Evolutionary conservation across 2,888 invertebrate genomes (phyloP).

Genomic region (Sarcophaga rosellei): DNA sequence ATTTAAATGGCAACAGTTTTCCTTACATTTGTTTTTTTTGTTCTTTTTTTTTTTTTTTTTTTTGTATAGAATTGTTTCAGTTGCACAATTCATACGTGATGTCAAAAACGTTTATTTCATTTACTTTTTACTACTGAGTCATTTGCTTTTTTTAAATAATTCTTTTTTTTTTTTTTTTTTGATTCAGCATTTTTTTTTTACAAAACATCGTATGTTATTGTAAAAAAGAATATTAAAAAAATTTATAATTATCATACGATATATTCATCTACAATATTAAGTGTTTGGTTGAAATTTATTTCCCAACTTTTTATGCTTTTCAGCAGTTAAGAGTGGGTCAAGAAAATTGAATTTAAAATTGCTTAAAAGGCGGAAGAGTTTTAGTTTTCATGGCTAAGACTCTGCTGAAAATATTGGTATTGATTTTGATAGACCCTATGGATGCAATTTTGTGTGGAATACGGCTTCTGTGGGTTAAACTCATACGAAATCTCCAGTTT

Average conservation of each 20-base stretch:
- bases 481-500: too few relatives aligned
- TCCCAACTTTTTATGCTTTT: slow-evolving; percentile 28
- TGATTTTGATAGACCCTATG: too few relatives aligned
- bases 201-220: not conserved
- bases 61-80: not conserved
- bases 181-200: slow-evolving; percentile 7
- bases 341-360: slow-evolving; percentile 19
- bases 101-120: slow-evolving; percentile 1
- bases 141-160: slow-evolving; percentile 26
- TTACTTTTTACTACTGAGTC: slow-evolving; percentile 55
- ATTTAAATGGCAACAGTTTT: not conserved
- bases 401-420: too few relatives aligned
- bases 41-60: not conserved
- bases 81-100: not conserved
- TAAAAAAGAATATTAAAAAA: slow-evolving; percentile 6
- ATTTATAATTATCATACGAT: slow-evolving; percentile 37
- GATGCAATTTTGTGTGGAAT: too few relatives aligned
- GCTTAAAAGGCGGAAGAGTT: not conserved
- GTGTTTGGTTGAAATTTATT: not conserved
- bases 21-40: not conserved
- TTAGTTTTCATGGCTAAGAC: too few relatives aligned
- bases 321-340: slow-evolving; percentile 62
- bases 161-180: slow-evolving; percentile 19
- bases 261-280: not conserved
- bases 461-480: too few relatives aligned